Base-by-base conservation (phyloP, 2,797 vertebrate genomes). In the Acanthopagrus latus region DNA sequence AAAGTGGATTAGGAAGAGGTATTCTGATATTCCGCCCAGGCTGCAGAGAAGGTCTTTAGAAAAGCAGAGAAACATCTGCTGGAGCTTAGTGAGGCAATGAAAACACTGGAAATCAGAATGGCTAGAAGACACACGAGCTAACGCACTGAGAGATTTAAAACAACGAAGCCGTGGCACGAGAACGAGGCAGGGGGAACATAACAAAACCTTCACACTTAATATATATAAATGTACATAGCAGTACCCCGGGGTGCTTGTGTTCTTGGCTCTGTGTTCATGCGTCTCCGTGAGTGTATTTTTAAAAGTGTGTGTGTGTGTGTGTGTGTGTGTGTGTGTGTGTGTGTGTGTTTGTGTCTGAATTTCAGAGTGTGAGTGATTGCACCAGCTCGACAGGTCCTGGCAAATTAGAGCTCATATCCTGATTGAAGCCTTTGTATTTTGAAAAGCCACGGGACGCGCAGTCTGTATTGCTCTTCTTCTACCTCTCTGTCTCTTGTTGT, bases 1-100 rank as follows among this genome's bases (percentile, higher is more conserved):
- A 93, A 93, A 94, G 92, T 94, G 91, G 94, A 94, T 94, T 94
- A 94, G 89, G 88, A 89, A 93, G 88, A 89, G 89, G 89, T 91
- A 91, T 92, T 90, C 90, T 91, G 91, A 94, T 93, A 92, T 93
- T 94, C 88, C 82, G 86, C 91, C 93, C 87, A 89, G 91, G 90
- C 92, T 90, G 89, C 86, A 41, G 89, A 88, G 90, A 89, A 91
- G 89, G 89, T 93, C 93, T 94, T 94, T 93, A 93, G 92, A 92
- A 94, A 93, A 93, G 89, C 86, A 82, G 82, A 82, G 91, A 86
- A 92, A 94, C 92, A 94, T 94, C 93, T 94, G 93, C 92, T 91
- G 88, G 82, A 91, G 92, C 93, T 94, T 94, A 94, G 89, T 41
- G 75, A 89, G 83, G 88, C 88, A 71, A 84, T 86, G 89, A 92